Percentiles rank a stretch among this genome's conserved stretches.
These are phyloP conservation scores for Leuctra nigra DNA, from an alignment of 2,888 invertebrate genomes.

Conservation along the genomic window DNA sequence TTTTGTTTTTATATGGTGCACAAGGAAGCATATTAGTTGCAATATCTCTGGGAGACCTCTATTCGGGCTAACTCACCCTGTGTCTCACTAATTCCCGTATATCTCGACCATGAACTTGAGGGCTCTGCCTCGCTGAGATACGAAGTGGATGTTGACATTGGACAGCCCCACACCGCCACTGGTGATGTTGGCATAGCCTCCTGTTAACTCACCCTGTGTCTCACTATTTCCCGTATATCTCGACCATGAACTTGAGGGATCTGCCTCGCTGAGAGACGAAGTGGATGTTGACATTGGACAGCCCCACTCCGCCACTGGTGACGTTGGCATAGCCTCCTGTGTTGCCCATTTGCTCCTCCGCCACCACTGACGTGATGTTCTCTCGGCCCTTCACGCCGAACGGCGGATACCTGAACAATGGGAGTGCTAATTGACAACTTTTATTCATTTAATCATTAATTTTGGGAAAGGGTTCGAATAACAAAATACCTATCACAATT, in stretches of 20 bases:
- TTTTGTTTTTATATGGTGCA: too few species aligned
- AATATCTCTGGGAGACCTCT: too few species aligned
- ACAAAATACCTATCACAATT: too few species aligned
- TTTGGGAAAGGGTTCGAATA: too few species aligned
- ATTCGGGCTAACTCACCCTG: too few species aligned
- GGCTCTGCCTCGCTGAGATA: slow-evolving; percentile 41
- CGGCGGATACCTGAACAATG: slow-evolving; percentile 32
- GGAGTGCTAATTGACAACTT: too few species aligned
- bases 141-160: slow-evolving; percentile 40
- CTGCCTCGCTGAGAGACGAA: slow-evolving; percentile 43
- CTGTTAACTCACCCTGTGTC: slow-evolving; percentile 40
- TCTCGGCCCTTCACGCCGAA: slow-evolving; percentile 25
- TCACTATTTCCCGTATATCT: slow-evolving; percentile 31
- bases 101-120: slow-evolving; percentile 43
- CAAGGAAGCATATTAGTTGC: too few species aligned
- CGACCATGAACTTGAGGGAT: slow-evolving; percentile 40
- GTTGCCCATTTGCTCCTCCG: slow-evolving; percentile 42
- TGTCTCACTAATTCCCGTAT: slow-evolving; percentile 37
- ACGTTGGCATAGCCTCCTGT: slow-evolving; percentile 42
- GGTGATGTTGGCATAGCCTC: slow-evolving; percentile 39
- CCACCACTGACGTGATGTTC: slow-evolving; percentile 38
- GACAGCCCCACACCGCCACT: slow-evolving; percentile 40
- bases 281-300: slow-evolving; percentile 36
- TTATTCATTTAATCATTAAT: too few species aligned
- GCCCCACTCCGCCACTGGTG: slow-evolving; percentile 40